A percentile compares a stretch with the other conserved stretches of the same genome.
Evolutionary conservation across 2,113 vertebrate species (phyloP).

Genomic region (Odocoileus virginianus): DNA sequence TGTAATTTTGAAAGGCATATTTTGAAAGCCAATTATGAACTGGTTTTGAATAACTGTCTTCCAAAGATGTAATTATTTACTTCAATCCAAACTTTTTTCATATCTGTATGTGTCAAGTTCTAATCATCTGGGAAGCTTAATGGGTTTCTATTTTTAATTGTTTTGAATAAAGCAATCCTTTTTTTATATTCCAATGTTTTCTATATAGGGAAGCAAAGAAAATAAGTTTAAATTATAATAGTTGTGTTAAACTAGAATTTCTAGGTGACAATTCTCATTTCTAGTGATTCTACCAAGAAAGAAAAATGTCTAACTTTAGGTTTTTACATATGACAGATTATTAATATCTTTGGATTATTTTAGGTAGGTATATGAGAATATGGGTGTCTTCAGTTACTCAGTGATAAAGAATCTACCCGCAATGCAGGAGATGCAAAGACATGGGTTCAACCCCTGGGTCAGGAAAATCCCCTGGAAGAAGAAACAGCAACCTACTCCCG

Average conservation of each 20-base stretch:
- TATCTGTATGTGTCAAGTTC: not conserved
- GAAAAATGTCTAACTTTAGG: not conserved
- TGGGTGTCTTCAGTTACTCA: not conserved
- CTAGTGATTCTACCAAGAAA: not conserved
- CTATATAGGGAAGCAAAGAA: not conserved
- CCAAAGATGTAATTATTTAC: slow-evolving; percentile 13
- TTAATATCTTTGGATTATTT: not conserved
- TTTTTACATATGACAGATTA: not conserved
- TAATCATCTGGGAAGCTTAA: not conserved
- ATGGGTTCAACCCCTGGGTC: not conserved
- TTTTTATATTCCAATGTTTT: not conserved
- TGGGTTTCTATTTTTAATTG: slow-evolving; percentile 4
- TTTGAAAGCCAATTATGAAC: not conserved
- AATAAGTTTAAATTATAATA: not conserved
- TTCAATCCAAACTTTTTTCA: not conserved
- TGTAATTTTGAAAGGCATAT: not conserved
- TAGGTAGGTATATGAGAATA: not conserved
- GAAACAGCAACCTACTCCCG: not conserved
- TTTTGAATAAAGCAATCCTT: not conserved
- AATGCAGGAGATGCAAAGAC: not conserved
- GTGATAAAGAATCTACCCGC: not conserved
- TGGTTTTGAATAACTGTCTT: slow-evolving; percentile 4
- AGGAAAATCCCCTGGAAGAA: not conserved
- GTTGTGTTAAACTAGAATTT: not conserved
- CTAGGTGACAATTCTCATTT: not conserved